A percentile compares a stretch with the other conserved stretches of the same genome.
Evolutionary conservation across 2,888 invertebrate genomes (phyloP).

Genomic region (Diaphora mendica): DNA sequence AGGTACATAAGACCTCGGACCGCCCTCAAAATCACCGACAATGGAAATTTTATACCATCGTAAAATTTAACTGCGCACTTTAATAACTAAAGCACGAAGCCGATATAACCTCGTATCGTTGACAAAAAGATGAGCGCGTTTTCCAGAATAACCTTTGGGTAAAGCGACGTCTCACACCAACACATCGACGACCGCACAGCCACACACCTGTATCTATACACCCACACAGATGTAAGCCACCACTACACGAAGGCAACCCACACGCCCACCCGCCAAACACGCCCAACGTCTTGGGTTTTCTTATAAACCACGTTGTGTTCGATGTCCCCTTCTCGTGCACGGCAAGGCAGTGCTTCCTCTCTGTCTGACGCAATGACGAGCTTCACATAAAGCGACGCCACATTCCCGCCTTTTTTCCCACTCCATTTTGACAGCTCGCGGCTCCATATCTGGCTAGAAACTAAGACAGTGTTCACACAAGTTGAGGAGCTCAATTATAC

Average conservation of each 20-base stretch:
- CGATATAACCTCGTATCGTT: constrained; percentile 82
- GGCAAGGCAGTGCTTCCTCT: constrained; percentile 57
- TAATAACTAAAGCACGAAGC: constrained; percentile 83
- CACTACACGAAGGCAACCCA: constrained; percentile 77
- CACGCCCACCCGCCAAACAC: constrained; percentile 86
- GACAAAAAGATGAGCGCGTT: constrained; percentile 81
- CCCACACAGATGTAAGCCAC: constrained; percentile 63
- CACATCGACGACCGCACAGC: constrained; percentile 71
- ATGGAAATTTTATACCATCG: constrained; percentile 78
- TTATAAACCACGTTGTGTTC: constrained; percentile 86
- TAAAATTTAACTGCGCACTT: constrained; percentile 82
- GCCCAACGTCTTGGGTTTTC: constrained; percentile 87
- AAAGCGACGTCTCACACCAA: constrained; percentile 70
- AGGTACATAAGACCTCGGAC: constrained; percentile 63
- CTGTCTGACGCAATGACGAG: constrained; percentile 84
- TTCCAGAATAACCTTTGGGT: constrained; percentile 62
- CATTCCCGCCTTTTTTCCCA: constrained; percentile 88
- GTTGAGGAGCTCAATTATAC: constrained; percentile 26
- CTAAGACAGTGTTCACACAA: constrained; percentile 82
- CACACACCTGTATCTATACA: constrained; percentile 64
- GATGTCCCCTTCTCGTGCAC: constrained; percentile 70
- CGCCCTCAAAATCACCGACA: constrained; percentile 67
- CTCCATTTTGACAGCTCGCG: constrained; percentile 87
- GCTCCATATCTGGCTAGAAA: constrained; percentile 85
- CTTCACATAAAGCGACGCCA: constrained; percentile 86